Evolutionary conservation across 92 coral and sea anemone species (phyloP), one percentile per base, ranked within the genome.

Genomic region (Porites rus): DNA sequence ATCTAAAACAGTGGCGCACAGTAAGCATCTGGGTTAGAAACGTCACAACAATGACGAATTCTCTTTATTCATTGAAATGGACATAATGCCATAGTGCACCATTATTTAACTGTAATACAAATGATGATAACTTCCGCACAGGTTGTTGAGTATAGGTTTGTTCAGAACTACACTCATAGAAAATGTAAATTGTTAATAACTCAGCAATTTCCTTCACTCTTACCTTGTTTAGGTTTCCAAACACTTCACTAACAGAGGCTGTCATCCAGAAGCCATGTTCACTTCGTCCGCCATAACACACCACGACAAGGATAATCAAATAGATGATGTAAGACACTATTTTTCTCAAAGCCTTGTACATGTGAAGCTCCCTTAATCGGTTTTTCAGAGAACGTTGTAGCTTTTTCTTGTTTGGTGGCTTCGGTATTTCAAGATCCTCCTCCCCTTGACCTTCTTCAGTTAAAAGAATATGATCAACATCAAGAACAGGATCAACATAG

Each of bases 321-420:
- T 91, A 91, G 8, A 65, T 21, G 8, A 91, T 72, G 58, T 76
- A 87, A 12, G 89, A 22, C 20, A 78, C 94, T 20, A 91, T 78
- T 21, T 87, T 86, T 53, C 71, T 71, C 19, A 91, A 61, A 63
- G 91, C 85, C 1, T 52, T 38, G 4, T 46, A 74, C 79, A 91
- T 58, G 43, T 71, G 61, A 20, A 70, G 58, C 59, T 91, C 89
- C 83, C 80, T 76, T 52, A 67, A 28, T 20, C 85, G 91, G 21
- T 82, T 68, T 54, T 80, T 66, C 64, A 88, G 73, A 19, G 88
- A 85, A 18, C 60, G 76, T 12, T 72, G 61, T 53, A 87, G 64
- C 70, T 82, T 88, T 52, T 83, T 76, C 75, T 74, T 88, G 74
- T 68, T 82, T 28, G 91, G 91, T 7, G 93, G 93, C 68, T 65